phyloP scores from a whole-genome alignment of 2,888 invertebrate genomes.

The Nephrotoma appendiculata region DNA sequence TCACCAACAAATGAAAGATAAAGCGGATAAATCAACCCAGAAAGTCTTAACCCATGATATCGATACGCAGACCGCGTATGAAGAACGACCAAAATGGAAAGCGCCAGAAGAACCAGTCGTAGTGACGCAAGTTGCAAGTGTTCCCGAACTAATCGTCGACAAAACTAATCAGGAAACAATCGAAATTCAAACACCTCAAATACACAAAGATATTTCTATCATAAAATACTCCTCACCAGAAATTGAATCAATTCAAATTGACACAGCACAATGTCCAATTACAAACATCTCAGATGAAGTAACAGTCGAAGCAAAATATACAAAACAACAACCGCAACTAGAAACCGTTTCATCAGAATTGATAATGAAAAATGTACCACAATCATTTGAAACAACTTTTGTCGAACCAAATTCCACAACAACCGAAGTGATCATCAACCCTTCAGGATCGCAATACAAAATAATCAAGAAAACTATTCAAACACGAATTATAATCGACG shows the following conservation, averaged over 20 bases:
- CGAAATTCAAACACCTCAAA: constrained; percentile 1
- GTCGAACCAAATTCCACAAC: constrained; percentile 72
- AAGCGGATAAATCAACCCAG: background rate
- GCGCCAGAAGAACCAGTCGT: background rate
- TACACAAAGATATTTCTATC: background rate
- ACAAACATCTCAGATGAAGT: constrained; percentile 38
- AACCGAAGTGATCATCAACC: constrained; percentile 64
- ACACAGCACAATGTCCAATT: constrained; percentile 34
- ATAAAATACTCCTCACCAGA: constrained; percentile 23
- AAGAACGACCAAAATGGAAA: background rate
- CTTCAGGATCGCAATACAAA: constrained; percentile 67
- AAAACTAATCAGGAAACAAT: background rate
- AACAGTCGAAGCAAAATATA: constrained; percentile 58
- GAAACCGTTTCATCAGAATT: constrained; percentile 46
- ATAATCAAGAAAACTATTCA: constrained; percentile 59
- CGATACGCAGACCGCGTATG: constrained; percentile 52
- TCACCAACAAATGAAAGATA: constrained; percentile 34
- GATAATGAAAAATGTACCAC: constrained; percentile 55
- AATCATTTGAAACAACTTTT: constrained; percentile 66
- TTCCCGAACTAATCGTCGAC: background rate
- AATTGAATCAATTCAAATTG: constrained; percentile 57
- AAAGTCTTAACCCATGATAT: constrained; percentile 20
- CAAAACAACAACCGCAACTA: constrained; percentile 37
- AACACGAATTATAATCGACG: constrained; percentile 39
- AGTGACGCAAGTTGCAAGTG: background rate